These are phyloP conservation scores for Caenorhabditis angaria DNA, from an alignment of 2,888 invertebrate species.

Conservation along the genomic window DNA sequence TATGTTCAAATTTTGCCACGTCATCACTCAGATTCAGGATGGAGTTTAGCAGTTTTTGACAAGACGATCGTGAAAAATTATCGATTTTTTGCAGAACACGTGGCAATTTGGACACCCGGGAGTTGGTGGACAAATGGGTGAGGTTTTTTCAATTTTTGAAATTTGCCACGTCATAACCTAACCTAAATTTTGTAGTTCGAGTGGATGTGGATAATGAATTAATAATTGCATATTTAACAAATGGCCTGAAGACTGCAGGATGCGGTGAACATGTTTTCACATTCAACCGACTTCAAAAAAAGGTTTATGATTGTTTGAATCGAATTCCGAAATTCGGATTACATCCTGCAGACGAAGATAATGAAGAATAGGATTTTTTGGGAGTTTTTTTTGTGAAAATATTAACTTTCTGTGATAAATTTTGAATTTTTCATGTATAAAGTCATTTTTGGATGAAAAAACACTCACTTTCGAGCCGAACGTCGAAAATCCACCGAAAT, in stretches of 20 bases:
- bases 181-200: slow-evolving; percentile 25
- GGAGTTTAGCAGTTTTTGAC: too few relatives aligned
- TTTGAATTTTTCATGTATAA: too few relatives aligned
- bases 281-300: slow-evolving; percentile 42
- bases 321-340: slow-evolving; percentile 35
- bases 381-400: too few relatives aligned
- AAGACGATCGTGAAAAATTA: neutral
- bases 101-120: slow-evolving; percentile 73
- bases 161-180: too few relatives aligned
- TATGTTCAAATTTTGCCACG: neutral
- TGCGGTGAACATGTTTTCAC: slow-evolving; percentile 50
- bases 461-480: too few relatives aligned
- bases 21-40: too few relatives aligned
- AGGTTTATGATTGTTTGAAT: slow-evolving; percentile 40
- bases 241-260: slow-evolving; percentile 55
- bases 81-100: slow-evolving; percentile 11
- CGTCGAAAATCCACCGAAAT: too few relatives aligned
- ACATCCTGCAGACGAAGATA: slow-evolving; percentile 30
- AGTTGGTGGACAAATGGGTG: slow-evolving; percentile 72
- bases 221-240: slow-evolving; percentile 72
- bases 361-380: too few relatives aligned
- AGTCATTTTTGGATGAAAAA: too few relatives aligned
- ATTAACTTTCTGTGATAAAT: too few relatives aligned
- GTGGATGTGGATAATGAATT: slow-evolving; percentile 70
- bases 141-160: neutral